Conservation (phyloP, 2,113 vertebrate genomes). For the Acanthochromis polyacanthus region DNA sequence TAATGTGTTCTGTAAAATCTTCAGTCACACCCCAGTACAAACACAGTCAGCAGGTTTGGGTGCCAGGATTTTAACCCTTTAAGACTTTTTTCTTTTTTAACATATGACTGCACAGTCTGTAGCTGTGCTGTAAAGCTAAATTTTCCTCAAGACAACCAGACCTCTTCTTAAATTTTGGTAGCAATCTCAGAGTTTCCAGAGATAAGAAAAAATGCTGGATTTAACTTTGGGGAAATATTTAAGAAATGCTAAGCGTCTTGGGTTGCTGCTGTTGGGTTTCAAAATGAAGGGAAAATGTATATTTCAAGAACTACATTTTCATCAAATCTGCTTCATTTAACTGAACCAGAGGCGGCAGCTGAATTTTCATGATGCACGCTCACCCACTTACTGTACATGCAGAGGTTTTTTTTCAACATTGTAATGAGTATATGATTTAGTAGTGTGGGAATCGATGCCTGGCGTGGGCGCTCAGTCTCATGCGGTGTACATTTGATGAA, state of each 20-base stretch:
- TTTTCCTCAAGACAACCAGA: background rate
- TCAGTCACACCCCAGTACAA: background rate
- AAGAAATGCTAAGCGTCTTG: no score
- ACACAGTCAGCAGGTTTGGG: background rate
- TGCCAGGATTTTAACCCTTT: no score
- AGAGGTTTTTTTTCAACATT: constrained; percentile 23
- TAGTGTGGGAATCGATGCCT: background rate
- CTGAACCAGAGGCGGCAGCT: constrained; percentile 7
- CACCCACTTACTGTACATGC: constrained; percentile 18
- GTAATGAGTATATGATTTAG: constrained; percentile 17
- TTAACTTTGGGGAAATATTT: no score
- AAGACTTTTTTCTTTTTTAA: no score
- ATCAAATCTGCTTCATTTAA: background rate
- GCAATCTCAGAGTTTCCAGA: background rate
- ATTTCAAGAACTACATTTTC: background rate
- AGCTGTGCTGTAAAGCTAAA: no score
- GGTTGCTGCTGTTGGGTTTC: no score
- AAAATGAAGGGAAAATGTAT: background rate
- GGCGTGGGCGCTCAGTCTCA: background rate
- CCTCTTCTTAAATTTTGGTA: background rate
- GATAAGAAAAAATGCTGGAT: background rate
- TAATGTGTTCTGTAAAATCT: background rate
- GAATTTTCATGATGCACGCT: background rate
- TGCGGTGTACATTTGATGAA: background rate
- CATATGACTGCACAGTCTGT: no score